These are phyloP conservation scores for Decapterus maruadsi DNA, from an alignment of 2,797 vertebrate species.

Conservation along the genomic window DNA sequence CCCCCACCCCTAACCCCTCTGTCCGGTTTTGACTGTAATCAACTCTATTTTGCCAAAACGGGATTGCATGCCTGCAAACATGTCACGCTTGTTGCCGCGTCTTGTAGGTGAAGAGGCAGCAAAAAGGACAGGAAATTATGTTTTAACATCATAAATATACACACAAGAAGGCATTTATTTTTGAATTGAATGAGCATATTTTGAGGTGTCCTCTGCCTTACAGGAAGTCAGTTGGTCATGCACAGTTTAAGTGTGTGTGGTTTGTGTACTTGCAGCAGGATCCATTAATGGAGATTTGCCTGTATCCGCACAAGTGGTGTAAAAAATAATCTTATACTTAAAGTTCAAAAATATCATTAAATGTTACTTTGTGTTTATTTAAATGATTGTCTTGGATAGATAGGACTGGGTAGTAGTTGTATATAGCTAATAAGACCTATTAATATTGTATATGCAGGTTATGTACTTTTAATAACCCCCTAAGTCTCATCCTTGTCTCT, in stretches of 20 bases:
- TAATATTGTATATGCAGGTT: background rate
- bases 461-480: background rate
- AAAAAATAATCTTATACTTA: constrained; percentile 2
- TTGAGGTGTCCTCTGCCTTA: constrained; percentile 49
- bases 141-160: constrained; percentile 76
- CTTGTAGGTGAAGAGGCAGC: constrained; percentile 57
- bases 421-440: background rate
- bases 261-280: background rate
- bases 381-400: background rate
- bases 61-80: constrained; percentile 92
- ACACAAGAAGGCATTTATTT: constrained; percentile 30
- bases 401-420: background rate
- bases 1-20: constrained; percentile 1
- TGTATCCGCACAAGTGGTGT: background rate
- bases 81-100: constrained; percentile 89
- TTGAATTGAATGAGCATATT: constrained; percentile 53
- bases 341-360: background rate
- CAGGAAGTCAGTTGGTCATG: constrained; percentile 49
- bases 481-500: constrained; percentile 5
- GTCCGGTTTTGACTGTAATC: constrained; percentile 88
- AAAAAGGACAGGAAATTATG: constrained; percentile 74
- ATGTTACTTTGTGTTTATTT: background rate
- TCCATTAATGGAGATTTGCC: constrained; percentile 49
- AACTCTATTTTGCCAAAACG: constrained; percentile 92
- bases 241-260: constrained; percentile 37